phyloP scores from a whole-genome alignment of 2,113 vertebrate species.

The Gambusia holbrooki region DNA sequence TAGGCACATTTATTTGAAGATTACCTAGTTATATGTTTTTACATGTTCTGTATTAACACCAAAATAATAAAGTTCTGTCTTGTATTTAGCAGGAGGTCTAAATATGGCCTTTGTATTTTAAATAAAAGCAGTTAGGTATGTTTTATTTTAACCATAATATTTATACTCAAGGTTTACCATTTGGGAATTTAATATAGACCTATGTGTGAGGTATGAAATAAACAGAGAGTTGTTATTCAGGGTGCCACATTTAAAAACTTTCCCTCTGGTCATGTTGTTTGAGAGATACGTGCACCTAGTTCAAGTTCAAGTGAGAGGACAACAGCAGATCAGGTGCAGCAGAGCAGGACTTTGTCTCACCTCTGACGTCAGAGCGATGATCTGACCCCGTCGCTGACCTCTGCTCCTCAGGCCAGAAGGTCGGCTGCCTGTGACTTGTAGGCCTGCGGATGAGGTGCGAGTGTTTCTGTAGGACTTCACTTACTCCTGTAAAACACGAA shows the following conservation, averaged over 20 bases:
- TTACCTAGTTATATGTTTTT: not conserved
- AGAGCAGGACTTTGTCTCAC: constrained; percentile 43
- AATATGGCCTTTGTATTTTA: not conserved
- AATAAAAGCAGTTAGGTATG: not conserved
- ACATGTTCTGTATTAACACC: not conserved
- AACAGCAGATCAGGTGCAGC: not conserved
- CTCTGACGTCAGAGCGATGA: constrained; percentile 28
- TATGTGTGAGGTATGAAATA: not conserved
- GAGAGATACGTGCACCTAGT: not conserved
- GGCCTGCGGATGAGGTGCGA: constrained; percentile 19
- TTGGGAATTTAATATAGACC: not conserved
- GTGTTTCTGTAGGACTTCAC: constrained; percentile 5
- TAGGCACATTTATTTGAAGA: not conserved
- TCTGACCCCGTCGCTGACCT: constrained; percentile 16
- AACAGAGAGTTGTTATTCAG: not conserved
- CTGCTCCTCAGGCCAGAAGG: constrained; percentile 14
- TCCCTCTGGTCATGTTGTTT: not conserved
- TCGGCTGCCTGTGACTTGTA: not conserved
- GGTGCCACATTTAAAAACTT: too few species aligned
- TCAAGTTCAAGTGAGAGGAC: constrained; percentile 47
- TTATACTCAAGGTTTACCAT: not conserved
- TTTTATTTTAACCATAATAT: not conserved
- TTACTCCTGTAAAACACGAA: constrained; percentile 52
- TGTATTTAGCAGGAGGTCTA: not conserved
- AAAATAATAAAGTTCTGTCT: not conserved